Conservation (phyloP, 2,888 invertebrate species). For the Sminthurinus aureus region DNA sequence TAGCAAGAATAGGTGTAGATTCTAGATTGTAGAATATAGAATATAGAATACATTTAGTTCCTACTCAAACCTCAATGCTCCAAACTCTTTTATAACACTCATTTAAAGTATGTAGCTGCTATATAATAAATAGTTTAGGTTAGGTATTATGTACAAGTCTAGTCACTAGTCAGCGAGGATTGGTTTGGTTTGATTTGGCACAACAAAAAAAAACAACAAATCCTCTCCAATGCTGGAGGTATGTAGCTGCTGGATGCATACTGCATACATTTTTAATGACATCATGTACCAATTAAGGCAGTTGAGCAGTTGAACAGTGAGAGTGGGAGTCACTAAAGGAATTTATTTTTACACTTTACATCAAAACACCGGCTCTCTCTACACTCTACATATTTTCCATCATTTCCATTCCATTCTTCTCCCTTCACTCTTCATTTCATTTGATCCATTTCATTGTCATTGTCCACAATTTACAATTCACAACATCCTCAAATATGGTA, state of each 20-base stretch:
- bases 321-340: conserved; percentile 29
- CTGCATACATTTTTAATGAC: conserved; percentile 54
- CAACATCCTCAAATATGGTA: no score
- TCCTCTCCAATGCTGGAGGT: not conserved
- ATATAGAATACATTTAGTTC: no score
- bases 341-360: conserved; percentile 8
- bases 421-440: no score
- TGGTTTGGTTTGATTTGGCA: not conserved
- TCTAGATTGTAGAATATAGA: no score
- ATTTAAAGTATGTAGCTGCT: not conserved
- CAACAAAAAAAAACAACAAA: conserved; percentile 13
- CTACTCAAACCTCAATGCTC: no score
- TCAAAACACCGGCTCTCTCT: conserved; percentile 10
- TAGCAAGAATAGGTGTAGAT: not conserved
- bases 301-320: conserved; percentile 20
- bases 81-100: no score
- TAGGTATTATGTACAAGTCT: not conserved
- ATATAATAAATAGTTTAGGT: not conserved
- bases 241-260: conserved; percentile 37
- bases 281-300: conserved; percentile 56
- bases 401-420: no score
- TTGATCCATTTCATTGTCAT: no score
- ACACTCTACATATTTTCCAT: no score
- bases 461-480: no score
- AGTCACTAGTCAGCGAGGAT: not conserved